These are phyloP conservation scores for Ctenodactylus gundi DNA, from an alignment of 2,113 vertebrate species.

Conservation along the genomic window DNA sequence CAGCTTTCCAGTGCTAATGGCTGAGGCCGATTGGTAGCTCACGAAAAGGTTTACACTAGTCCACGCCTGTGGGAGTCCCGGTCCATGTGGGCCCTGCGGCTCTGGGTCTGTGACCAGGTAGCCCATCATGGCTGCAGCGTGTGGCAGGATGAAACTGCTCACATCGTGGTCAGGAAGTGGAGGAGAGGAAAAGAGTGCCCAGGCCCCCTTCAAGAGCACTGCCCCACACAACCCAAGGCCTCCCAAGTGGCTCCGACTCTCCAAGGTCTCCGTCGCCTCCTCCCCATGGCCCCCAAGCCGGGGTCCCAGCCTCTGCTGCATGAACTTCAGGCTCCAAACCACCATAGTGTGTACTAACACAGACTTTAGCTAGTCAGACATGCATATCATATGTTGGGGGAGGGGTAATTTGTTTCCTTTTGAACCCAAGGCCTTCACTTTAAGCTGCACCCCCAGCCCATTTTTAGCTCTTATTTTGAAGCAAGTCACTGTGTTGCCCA, in stretches of 20 bases:
- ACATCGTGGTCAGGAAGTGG: background rate
- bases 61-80: too few species aligned
- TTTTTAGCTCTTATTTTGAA: too few species aligned
- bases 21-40: background rate
- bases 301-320: background rate
- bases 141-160: background rate
- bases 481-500: too few species aligned
- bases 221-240: too few species aligned
- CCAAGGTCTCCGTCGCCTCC: background rate
- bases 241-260: too few species aligned
- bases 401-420: too few species aligned
- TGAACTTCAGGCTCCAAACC: too few species aligned
- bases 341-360: accelerated
- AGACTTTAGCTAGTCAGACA: accelerated
- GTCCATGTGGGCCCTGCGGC: accelerated
- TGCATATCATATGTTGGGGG: accelerated
- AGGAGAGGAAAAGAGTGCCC: background rate
- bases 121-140: background rate
- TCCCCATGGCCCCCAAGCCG: too few species aligned
- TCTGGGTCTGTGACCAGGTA: too few species aligned
- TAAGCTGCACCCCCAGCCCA: too few species aligned
- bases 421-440: too few species aligned
- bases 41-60: background rate
- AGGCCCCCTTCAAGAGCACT: too few species aligned
- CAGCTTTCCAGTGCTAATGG: background rate